Evolutionary conservation across 2,888 invertebrate genomes (phyloP).

Genomic region (Apodemia mormo): DNA sequence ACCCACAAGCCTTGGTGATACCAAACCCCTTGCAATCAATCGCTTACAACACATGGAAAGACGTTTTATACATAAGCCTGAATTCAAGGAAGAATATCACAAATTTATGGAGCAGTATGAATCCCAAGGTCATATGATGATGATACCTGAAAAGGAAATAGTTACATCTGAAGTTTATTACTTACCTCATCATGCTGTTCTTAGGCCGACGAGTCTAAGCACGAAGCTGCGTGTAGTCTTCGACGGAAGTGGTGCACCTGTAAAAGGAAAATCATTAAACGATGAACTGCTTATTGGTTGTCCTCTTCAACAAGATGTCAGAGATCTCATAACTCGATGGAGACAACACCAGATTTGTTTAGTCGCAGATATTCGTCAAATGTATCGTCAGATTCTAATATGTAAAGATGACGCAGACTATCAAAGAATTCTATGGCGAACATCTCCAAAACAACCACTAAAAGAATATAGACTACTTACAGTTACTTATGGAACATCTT

Average conservation of each 20-base stretch:
- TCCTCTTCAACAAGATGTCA: constrained; percentile 32
- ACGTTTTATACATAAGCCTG: constrained; percentile 31
- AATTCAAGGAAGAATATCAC: constrained; percentile 34
- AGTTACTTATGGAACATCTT: too few species aligned
- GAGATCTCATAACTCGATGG: constrained; percentile 34
- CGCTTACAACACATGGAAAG: constrained; percentile 32
- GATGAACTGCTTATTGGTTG: constrained; percentile 26
- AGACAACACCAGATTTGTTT: constrained; percentile 33
- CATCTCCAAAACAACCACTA: too few species aligned
- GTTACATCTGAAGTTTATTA: constrained; percentile 27
- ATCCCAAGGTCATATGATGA: constrained; percentile 34
- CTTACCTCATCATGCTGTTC: constrained; percentile 39
- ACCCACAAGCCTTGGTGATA: constrained; percentile 32
- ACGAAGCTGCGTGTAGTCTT: constrained; percentile 39
- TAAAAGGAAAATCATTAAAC: constrained; percentile 35
- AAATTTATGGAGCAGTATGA: constrained; percentile 36
- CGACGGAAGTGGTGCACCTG: constrained; percentile 35
- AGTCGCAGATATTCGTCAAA: constrained; percentile 35
- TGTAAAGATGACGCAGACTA: constrained; percentile 29
- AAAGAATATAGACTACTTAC: too few species aligned
- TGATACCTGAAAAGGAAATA: constrained; percentile 34
- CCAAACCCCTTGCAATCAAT: constrained; percentile 29
- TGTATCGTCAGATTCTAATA: constrained; percentile 33
- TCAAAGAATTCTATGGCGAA: constrained; percentile 16
- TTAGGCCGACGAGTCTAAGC: constrained; percentile 29